Percentiles rank a stretch among this genome's conserved stretches.
phyloP scores from a whole-genome alignment of 2,888 invertebrate species.

The Eupithecia inturbata region DNA sequence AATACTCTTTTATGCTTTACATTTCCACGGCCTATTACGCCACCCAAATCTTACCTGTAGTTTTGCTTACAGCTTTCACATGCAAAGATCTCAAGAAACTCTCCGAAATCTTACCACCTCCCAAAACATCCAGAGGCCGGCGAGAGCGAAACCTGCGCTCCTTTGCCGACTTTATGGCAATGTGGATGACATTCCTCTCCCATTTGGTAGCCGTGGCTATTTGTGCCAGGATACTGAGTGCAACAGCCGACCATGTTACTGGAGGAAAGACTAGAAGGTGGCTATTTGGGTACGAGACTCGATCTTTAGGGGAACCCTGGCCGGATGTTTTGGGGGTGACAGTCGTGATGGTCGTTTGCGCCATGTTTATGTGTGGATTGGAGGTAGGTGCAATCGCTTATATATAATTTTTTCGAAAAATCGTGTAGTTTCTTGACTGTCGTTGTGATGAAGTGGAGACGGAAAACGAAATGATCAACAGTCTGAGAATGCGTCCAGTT shows the following conservation, averaged over 20 bases:
- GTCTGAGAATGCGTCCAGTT: constrained; percentile 43
- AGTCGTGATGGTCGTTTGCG: constrained; percentile 84
- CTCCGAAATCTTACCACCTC: constrained; percentile 70
- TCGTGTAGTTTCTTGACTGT: not conserved
- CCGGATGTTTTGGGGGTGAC: constrained; percentile 86
- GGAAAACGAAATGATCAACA: constrained; percentile 34
- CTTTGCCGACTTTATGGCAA: constrained; percentile 82
- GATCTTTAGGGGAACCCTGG: constrained; percentile 85
- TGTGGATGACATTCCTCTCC: constrained; percentile 85
- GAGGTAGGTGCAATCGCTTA: constrained; percentile 59
- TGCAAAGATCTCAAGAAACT: constrained; percentile 73
- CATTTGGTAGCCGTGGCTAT: constrained; percentile 85
- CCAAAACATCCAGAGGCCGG: constrained; percentile 69
- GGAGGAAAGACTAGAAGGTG: constrained; percentile 84
- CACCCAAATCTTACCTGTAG: not conserved
- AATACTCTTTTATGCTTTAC: not conserved
- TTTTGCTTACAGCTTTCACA: constrained; percentile 67
- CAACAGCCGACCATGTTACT: constrained; percentile 86
- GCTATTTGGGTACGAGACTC: constrained; percentile 84
- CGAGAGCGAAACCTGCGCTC: constrained; percentile 79
- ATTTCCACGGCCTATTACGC: not conserved
- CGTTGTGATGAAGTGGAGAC: constrained; percentile 14
- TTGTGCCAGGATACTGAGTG: constrained; percentile 85
- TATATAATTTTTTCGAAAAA: not conserved
- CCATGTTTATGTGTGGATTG: constrained; percentile 86